Percentiles rank a stretch among this genome's conserved stretches.
Evolutionary conservation across 2,797 vertebrate genomes (phyloP).

Genomic region (Austrolebias charrua): DNA sequence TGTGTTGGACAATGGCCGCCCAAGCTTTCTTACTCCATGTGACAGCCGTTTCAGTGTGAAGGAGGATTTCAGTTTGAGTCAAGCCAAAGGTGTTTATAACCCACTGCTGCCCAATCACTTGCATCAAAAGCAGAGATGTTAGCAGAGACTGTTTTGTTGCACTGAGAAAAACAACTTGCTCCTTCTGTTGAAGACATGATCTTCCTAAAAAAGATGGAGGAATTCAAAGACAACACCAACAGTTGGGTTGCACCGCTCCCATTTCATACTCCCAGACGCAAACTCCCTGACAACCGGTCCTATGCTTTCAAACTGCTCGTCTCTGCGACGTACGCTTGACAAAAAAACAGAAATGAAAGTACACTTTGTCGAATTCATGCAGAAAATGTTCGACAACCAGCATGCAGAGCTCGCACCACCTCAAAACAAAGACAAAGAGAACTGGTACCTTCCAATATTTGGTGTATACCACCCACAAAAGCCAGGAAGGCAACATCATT

Average conservation of each 20-base stretch:
- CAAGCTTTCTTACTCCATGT: too few species aligned
- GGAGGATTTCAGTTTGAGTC: too few species aligned
- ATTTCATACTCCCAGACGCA: fast-evolving
- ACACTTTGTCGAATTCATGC: neutral
- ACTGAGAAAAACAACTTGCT: slow-evolving; percentile 21
- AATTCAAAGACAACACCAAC: slow-evolving; percentile 27
- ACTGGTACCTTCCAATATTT: too few species aligned
- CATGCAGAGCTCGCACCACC: slow-evolving; percentile 4
- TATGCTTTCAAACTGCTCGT: neutral
- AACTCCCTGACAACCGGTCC: neutral
- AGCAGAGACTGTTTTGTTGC: slow-evolving; percentile 6
- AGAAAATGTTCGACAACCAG: neutral
- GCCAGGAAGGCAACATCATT: too few species aligned
- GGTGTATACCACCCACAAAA: too few species aligned
- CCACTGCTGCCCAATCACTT: too few species aligned
- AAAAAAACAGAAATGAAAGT: slow-evolving; percentile 1
- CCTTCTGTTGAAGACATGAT: slow-evolving; percentile 12
- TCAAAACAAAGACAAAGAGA: too few species aligned
- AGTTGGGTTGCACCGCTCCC: slow-evolving; percentile 37
- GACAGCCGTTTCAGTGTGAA: neutral
- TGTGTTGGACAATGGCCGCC: too few species aligned
- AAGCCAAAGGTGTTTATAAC: too few species aligned
- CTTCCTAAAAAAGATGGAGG: slow-evolving; percentile 3
- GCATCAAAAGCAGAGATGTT: slow-evolving; percentile 8
- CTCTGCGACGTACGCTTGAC: fast-evolving